Conservation (phyloP, 2,888 invertebrate species). For the Cheilosia soror region DNA sequence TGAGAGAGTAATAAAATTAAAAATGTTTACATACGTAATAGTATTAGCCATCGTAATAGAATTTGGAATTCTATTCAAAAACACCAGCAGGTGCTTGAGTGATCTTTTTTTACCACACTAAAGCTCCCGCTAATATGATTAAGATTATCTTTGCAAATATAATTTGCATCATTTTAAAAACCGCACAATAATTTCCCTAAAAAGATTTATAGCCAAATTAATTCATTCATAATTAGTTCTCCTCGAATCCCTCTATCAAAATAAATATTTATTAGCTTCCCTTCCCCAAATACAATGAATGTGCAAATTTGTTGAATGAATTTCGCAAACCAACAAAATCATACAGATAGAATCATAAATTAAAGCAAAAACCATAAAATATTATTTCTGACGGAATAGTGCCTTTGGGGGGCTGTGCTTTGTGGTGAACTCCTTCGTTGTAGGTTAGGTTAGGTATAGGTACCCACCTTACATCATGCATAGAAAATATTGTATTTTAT, state of each 20-base stretch:
- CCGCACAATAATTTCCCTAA: background rate
- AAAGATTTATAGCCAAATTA: slow-evolving; percentile 18
- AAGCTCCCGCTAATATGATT: no score
- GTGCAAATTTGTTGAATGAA: slow-evolving; percentile 38
- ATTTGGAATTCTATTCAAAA: no score
- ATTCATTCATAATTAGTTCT: background rate
- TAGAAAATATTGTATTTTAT: slow-evolving; percentile 14
- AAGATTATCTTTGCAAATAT: no score
- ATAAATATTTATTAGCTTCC: slow-evolving; percentile 30
- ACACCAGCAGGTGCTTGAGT: no score
- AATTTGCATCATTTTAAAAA: no score
- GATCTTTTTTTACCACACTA: no score
- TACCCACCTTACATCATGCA: slow-evolving; percentile 13
- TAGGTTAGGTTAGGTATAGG: background rate
- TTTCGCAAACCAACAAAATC: slow-evolving; percentile 27
- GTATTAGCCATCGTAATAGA: no score
- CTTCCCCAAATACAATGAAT: slow-evolving; percentile 17
- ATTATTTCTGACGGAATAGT: slow-evolving; percentile 46
- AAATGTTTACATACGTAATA: no score
- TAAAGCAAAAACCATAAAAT: slow-evolving; percentile 42
- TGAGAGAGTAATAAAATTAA: no score
- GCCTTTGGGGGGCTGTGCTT: slow-evolving; percentile 43
- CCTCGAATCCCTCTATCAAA: background rate
- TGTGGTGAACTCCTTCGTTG: slow-evolving; percentile 43
- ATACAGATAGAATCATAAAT: slow-evolving; percentile 31